Percentiles rank a stretch among this genome's conserved stretches.
Evolutionary conservation across 2,888 invertebrate species (phyloP).

Genomic region (Sussaba pulchella): DNA sequence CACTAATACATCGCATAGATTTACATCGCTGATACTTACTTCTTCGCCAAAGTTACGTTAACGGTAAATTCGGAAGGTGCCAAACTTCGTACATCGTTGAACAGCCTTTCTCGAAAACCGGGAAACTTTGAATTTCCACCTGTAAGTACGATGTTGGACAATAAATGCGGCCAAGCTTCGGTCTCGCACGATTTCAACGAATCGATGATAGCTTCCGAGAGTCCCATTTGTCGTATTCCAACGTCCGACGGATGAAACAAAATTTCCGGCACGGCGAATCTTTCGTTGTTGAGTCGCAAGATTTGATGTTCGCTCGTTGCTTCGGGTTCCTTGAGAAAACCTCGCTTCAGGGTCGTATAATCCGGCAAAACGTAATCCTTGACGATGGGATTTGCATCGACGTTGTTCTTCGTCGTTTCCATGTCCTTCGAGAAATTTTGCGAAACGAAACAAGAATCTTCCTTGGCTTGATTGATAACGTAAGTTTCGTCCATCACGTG

Average conservation of each 20-base stretch:
- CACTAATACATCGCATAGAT: too few species aligned
- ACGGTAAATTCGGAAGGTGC: constrained; percentile 92
- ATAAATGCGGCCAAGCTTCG: constrained; percentile 91
- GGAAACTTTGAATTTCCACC: constrained; percentile 93
- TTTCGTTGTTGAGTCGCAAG: constrained; percentile 95
- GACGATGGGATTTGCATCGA: constrained; percentile 89
- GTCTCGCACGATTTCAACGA: constrained; percentile 91
- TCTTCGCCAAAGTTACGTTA: constrained; percentile 88
- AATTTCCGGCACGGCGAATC: constrained; percentile 97
- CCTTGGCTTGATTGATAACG: constrained; percentile 99
- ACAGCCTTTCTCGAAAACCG: constrained; percentile 92
- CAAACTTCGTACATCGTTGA: constrained; percentile 91
- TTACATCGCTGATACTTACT: constrained; percentile 85
- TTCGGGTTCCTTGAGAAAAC: constrained; percentile 87
- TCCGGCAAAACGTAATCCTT: constrained; percentile 98
- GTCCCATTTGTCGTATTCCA: constrained; percentile 95
- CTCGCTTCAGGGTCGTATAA: constrained; percentile 95
- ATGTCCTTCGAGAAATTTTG: constrained; percentile 93
- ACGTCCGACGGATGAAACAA: constrained; percentile 98
- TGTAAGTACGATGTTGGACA: constrained; percentile 93
- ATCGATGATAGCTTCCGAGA: constrained; percentile 94
- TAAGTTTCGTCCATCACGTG: constrained; percentile 99
- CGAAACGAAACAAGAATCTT: constrained; percentile 98
- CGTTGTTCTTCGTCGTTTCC: constrained; percentile 87
- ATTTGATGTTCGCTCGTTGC: constrained; percentile 89